Evolutionary conservation across 2,113 vertebrate genomes (phyloP).

Genomic region (Cebidichthys violaceus): DNA sequence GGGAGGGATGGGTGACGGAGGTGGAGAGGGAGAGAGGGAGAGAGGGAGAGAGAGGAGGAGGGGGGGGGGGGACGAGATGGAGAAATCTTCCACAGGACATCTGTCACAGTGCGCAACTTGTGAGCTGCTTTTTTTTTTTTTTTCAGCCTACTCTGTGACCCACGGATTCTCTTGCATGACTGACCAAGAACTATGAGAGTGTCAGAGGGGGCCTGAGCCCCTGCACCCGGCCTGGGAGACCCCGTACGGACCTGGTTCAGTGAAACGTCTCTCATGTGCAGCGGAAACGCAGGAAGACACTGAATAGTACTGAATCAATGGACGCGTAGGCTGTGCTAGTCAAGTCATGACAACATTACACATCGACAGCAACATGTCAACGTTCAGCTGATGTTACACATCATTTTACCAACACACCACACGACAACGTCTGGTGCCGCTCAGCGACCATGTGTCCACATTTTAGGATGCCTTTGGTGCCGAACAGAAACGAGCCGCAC

Average conservation of each 20-base stretch:
- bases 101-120: slow-evolving; percentile 75
- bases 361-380: background rate
- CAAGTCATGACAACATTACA: background rate
- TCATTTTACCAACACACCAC: slow-evolving; percentile 29
- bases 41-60: background rate
- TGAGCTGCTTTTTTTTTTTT: slow-evolving; percentile 70
- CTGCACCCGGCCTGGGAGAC: slow-evolving; percentile 56
- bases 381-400: slow-evolving; percentile 7
- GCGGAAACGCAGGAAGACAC: slow-evolving; percentile 5
- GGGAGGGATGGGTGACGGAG: slow-evolving; percentile 59
- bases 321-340: too few species aligned
- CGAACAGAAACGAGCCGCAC: slow-evolving; percentile 38
- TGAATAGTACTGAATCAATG: background rate
- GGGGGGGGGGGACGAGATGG: slow-evolving; percentile 30
- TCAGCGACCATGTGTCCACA: slow-evolving; percentile 31
- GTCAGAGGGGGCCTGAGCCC: slow-evolving; percentile 56
- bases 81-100: slow-evolving; percentile 76
- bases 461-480: slow-evolving; percentile 41
- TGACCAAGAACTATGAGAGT: slow-evolving; percentile 72
- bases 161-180: slow-evolving; percentile 75
- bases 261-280: slow-evolving; percentile 23
- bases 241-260: slow-evolving; percentile 42
- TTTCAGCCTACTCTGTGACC: slow-evolving; percentile 69
- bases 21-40: slow-evolving; percentile 36
- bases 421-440: slow-evolving; percentile 21